Base-by-base conservation (phyloP, 1,140 invertebrate species). In the Drosophila suzukii region DNA sequence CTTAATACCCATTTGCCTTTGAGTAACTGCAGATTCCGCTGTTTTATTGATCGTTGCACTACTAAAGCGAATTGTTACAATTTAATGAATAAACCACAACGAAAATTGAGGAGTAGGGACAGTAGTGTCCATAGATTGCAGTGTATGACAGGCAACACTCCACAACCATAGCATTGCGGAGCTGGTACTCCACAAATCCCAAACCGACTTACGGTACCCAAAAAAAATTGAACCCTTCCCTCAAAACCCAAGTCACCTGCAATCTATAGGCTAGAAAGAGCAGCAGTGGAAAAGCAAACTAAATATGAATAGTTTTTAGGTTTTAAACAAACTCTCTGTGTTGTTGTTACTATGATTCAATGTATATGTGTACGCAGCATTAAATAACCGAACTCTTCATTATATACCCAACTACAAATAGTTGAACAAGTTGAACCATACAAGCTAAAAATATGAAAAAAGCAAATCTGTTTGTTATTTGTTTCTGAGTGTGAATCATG, bases 21-120 rank as follows among this genome's bases (percentile, higher is more conserved):
- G 50, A 57, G 47, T 17, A 63, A 61, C 51, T 41, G 43, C 53
- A 75, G 51, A 76, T 58, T 71, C 66, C 17, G 53, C 6, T 71
- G 68, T 65, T 20, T 41, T 27, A 76, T 67, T 58, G 75, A 78
- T 84, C 54, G 54, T 75, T 82, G 81, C 80, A 83, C 80, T 65
- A 88, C 78, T 75, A 78, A 78, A 88, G 75, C 70, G 83, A 86
- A 86, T 86, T 88, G 83, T 88, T 76, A 79, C 75, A 76, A 67
- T 58, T 66, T 38, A 54, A 74, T 46, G 36, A 39, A 50, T 34
- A 32, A 55, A 66, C 56, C 39, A 83, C 81, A 83, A 86, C 83
- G 83, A 83, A 81, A 54, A 76, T 50, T 44, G 30, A 39, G 43
- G 46, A 63, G 38, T 53, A 41, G 36, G 30, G 49, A 47, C 34